phyloP scores from a whole-genome alignment of 2,113 vertebrate genomes.

The Amblyopsis rosae region DNA sequence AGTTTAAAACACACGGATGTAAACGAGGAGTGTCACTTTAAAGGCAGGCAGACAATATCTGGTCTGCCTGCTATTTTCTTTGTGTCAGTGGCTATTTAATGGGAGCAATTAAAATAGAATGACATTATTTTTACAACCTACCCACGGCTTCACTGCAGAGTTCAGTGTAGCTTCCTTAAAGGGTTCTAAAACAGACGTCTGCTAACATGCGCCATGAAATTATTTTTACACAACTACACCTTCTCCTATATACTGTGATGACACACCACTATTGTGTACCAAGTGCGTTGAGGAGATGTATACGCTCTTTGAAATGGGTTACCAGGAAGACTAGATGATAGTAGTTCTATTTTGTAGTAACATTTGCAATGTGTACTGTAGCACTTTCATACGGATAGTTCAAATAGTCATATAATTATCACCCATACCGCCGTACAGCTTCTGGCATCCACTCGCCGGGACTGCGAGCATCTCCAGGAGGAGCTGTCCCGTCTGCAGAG shows the following conservation, averaged over 20 bases:
- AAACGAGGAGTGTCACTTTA: too few species aligned
- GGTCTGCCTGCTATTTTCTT: neutral
- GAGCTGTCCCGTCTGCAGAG: conserved; percentile 87
- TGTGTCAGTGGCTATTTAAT: conserved; percentile 17
- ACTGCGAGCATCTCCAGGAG: conserved; percentile 88
- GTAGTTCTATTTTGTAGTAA: neutral
- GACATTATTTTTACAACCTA: neutral
- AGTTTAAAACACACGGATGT: too few species aligned
- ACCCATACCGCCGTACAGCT: conserved; percentile 70
- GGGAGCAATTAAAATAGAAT: neutral
- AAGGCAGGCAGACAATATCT: too few species aligned
- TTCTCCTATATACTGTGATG: neutral
- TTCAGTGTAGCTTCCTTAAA: neutral
- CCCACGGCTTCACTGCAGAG: conserved; percentile 6
- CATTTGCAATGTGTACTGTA: neutral
- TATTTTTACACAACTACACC: neutral
- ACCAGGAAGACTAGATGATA: neutral
- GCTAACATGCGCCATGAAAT: neutral
- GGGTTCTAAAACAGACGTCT: conserved; percentile 4
- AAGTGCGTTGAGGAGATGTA: conserved; percentile 1
- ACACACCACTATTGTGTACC: neutral
- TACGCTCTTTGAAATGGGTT: neutral
- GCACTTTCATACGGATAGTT: neutral
- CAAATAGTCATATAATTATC: too few species aligned
- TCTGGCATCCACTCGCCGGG: conserved; percentile 82